Percentiles rank a stretch among this genome's conserved stretches.
phyloP scores from a whole-genome alignment of 2,113 vertebrate species.

The Macaca nemestrina region DNA sequence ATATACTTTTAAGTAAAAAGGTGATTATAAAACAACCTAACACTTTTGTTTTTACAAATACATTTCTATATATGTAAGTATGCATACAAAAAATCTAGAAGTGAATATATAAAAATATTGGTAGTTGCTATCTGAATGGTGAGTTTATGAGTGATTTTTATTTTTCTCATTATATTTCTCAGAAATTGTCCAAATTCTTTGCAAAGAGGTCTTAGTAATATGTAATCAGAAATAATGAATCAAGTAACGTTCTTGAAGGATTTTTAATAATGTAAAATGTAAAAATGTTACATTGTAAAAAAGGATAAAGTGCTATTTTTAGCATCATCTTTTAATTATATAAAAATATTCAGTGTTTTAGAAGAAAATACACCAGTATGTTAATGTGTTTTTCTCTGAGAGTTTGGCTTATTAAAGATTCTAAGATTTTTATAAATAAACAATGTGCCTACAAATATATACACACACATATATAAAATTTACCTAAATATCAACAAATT shows the following conservation, averaged over 20 bases:
- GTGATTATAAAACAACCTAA: not conserved
- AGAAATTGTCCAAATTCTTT: not conserved
- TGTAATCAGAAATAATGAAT: not conserved
- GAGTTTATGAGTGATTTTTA: not conserved
- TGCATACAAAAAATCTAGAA: not conserved
- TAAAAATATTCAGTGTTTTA: not conserved
- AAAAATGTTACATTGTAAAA: not conserved
- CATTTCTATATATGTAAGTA: not conserved
- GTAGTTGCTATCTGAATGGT: not conserved
- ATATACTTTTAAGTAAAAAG: not conserved
- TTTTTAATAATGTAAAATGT: not conserved
- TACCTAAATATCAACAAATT: constrained; percentile 3
- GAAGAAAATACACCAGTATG: not conserved
- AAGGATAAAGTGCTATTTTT: not conserved
- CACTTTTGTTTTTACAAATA: not conserved
- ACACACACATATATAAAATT: not conserved
- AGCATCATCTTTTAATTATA: not conserved
- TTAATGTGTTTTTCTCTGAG: not conserved
- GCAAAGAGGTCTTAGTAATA: not conserved
- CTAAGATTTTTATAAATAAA: not conserved
- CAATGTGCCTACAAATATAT: not conserved
- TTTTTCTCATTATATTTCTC: not conserved
- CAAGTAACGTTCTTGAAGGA: not conserved
- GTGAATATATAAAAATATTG: not conserved
- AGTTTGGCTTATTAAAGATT: not conserved